phyloP scores from a whole-genome alignment of 2,797 vertebrate species.

The Hippopotamyrus pictus region DNA sequence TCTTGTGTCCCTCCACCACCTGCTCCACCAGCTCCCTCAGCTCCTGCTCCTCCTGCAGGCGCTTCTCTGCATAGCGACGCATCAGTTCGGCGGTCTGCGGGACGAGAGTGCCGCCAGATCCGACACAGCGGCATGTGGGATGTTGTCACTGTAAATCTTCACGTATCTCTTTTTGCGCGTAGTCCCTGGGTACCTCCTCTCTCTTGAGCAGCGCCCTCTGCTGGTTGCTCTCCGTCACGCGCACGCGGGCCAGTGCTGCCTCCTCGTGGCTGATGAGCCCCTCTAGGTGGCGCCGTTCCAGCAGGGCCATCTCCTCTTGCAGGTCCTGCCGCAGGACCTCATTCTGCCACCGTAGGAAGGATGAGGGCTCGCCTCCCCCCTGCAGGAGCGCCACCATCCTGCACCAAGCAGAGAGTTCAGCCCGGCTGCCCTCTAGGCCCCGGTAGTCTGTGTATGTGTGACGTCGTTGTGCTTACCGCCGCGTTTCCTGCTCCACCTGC shows the following conservation, averaged over 20 bases:
- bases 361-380: slow-evolving; percentile 67
- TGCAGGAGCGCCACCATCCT: slow-evolving; percentile 57
- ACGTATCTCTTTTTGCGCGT: not conserved
- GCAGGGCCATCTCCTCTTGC: slow-evolving; percentile 60
- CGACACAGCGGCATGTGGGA: not conserved
- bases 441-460: not conserved
- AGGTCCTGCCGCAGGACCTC: slow-evolving; percentile 70
- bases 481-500: slow-evolving; percentile 71
- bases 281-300: slow-evolving; percentile 63
- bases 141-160: not conserved
- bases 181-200: slow-evolving; percentile 66
- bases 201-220: slow-evolving; percentile 65
- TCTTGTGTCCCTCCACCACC: slow-evolving; percentile 74
- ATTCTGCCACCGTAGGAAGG: slow-evolving; percentile 78
- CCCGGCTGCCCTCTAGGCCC: not conserved
- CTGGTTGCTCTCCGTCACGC: slow-evolving; percentile 66
- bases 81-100: slow-evolving; percentile 68
- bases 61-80: slow-evolving; percentile 61
- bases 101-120: slow-evolving; percentile 6
- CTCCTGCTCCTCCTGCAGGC: slow-evolving; percentile 65
- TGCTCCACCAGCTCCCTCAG: slow-evolving; percentile 73
- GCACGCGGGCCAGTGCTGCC: slow-evolving; percentile 66
- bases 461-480: slow-evolving; percentile 57
- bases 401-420: not conserved
- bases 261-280: slow-evolving; percentile 73